Evolutionary conservation across 2,113 vertebrate genomes (phyloP).

Genomic region (Pongo pygmaeus): DNA sequence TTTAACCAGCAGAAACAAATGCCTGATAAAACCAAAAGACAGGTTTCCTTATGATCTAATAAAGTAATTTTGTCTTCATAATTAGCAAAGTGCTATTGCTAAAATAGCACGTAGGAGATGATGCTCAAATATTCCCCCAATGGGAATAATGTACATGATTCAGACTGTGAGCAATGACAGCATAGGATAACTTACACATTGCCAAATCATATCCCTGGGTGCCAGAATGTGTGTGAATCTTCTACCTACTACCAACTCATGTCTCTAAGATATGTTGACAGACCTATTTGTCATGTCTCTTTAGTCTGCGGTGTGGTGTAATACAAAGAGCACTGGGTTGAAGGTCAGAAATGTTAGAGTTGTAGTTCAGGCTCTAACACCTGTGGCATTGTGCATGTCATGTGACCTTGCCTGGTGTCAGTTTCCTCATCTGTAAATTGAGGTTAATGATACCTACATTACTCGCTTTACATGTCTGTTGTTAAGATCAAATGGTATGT

Average conservation of each 20-base stretch:
- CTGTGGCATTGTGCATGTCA: background rate
- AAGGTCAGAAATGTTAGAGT: background rate
- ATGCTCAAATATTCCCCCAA: constrained; percentile 11
- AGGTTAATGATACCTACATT: background rate
- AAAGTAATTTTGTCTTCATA: constrained; percentile 61
- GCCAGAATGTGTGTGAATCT: constrained; percentile 6
- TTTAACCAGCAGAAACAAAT: constrained; percentile 55
- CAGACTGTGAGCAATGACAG: constrained; percentile 25
- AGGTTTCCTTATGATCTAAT: constrained; percentile 52
- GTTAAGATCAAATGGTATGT: background rate
- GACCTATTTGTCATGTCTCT: constrained; percentile 54
- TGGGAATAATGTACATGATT: constrained; percentile 43
- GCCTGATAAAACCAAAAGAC: constrained; percentile 35
- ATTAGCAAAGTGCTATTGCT: constrained; percentile 63
- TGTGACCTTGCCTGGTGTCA: background rate
- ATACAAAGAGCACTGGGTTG: background rate
- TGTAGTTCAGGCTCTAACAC: background rate
- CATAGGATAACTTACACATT: background rate
- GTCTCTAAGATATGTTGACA: constrained; percentile 47
- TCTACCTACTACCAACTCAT: background rate
- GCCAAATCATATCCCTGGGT: constrained; percentile 48
- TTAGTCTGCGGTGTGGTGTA: background rate
- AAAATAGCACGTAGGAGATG: constrained; percentile 53
- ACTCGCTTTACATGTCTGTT: background rate
- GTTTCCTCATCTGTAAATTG: background rate